A percentile compares a stretch with the other conserved stretches of the same genome.
Conservation (phyloP, 2,113 vertebrate genomes). For the Salvator merianae region DNA sequence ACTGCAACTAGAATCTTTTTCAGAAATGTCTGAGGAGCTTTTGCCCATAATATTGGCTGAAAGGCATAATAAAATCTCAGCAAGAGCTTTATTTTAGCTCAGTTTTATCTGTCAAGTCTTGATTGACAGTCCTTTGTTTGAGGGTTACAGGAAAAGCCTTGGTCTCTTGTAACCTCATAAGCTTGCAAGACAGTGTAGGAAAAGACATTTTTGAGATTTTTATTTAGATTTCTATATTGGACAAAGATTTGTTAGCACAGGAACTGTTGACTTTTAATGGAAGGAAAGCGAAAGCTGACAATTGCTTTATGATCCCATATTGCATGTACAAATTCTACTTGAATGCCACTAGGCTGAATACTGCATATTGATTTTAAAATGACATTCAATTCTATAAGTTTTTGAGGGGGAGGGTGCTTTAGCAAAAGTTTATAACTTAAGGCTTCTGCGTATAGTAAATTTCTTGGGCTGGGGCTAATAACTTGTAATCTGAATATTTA, state of each 20-base stretch:
- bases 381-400: conserved; percentile 12
- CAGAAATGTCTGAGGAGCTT: background rate
- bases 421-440: conserved; percentile 7
- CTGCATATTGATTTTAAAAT: conserved; percentile 24
- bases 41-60: conserved; percentile 20
- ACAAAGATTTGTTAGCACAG: conserved; percentile 13
- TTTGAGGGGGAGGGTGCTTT: background rate
- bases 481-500: background rate
- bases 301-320: conserved; percentile 9
- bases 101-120: conserved; percentile 17
- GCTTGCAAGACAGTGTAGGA: background rate
- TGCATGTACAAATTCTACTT: background rate
- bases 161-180: background rate
- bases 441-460: background rate
- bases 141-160: background rate
- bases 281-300: background rate
- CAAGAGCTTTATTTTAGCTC: background rate
- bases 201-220: conserved; percentile 23
- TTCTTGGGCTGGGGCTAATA: background rate
- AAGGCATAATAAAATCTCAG: conserved; percentile 7
- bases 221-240: conserved; percentile 28
- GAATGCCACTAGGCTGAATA: conserved; percentile 10
- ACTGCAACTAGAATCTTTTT: background rate
- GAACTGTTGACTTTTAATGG: conserved; percentile 22
- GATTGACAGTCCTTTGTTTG: conserved; percentile 30